Evolutionary conservation across 2,888 invertebrate genomes (phyloP).

Genomic region (Tryphoninae sp.): DNA sequence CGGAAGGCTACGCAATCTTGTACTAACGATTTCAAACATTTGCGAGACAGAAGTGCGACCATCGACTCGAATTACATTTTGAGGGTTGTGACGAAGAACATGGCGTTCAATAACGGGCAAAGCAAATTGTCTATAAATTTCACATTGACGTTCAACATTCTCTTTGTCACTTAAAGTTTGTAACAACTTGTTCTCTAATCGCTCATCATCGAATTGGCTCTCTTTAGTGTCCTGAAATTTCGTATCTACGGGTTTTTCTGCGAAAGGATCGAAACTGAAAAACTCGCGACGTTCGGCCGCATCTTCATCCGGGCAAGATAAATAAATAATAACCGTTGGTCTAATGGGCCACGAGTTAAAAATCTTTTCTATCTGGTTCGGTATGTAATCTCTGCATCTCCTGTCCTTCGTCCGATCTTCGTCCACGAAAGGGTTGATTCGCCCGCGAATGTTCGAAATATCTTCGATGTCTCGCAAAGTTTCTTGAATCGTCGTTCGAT

Average conservation of each 20-base stretch:
- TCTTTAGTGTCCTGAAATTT: slow-evolving; percentile 64
- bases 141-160: slow-evolving; percentile 82
- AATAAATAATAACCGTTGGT: slow-evolving; percentile 83
- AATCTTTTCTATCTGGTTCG: slow-evolving; percentile 69
- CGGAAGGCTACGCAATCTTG: slow-evolving; percentile 80
- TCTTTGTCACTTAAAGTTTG: slow-evolving; percentile 82
- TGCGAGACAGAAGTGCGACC: slow-evolving; percentile 82
- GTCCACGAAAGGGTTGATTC: slow-evolving; percentile 33
- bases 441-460: background rate
- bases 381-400: slow-evolving; percentile 56
- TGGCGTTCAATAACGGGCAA: slow-evolving; percentile 82
- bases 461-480: background rate
- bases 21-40: slow-evolving; percentile 82
- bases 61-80: slow-evolving; percentile 84
- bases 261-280: slow-evolving; percentile 75
- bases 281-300: slow-evolving; percentile 76
- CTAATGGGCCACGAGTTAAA: slow-evolving; percentile 76
- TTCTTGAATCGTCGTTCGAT: slow-evolving; percentile 23
- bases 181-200: slow-evolving; percentile 81
- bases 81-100: slow-evolving; percentile 83
- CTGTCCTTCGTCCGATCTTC: slow-evolving; percentile 21
- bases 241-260: slow-evolving; percentile 70
- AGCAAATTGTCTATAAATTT: slow-evolving; percentile 82
- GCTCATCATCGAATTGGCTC: slow-evolving; percentile 62
- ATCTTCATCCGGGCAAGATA: slow-evolving; percentile 83